Evolutionary conservation across 2,888 invertebrate species (phyloP), one percentile per base, ranked within the genome.

Genomic region (Maniola hyperantus): DNA sequence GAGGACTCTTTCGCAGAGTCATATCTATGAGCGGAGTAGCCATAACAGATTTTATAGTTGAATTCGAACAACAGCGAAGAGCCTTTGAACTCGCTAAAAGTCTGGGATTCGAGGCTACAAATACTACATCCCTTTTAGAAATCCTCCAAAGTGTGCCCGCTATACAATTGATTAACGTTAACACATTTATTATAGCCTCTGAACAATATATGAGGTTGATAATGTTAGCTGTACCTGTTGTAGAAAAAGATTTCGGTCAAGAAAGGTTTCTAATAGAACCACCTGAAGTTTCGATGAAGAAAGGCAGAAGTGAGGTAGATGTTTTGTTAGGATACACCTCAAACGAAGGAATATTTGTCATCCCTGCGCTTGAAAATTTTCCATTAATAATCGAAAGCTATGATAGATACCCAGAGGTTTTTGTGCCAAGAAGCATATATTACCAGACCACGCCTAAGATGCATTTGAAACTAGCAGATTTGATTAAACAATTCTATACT

Each of bases 1-100:
- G 80, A 74, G 83, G 82, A 0, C 76, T 87, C 1, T 86, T 86
- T 54, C 78, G 78, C 34, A 80, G 78, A 72, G 85, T 92, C 0
- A 96, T 96, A 51, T 91, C 94, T 0, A 95, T 95, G 77, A 96
- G 96, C 75, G 96, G 96, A 0, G 93, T 93, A 0, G 91, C 93
- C 5, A 83, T 75, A 2, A 81, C 82, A 51, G 82, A 84, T 58
- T 87, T 84, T 83, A 71, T 79, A 0, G n/a, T 73, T 5, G 36
- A 80, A 0, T 80, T 79, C 63, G 72, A 78, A 62, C 77, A 81
- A 0, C 70, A 68, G 65, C 74, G 69, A 70, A 71, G 84, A 26
- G 85, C 85, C 0, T 83, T 83, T 63, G 51, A 65, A 5, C 79
- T 87, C 0, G 85, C 82, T 0, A 82, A 81, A 72, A 73, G 77